Percentiles rank a stretch among this genome's conserved stretches.
phyloP scores from a whole-genome alignment of 2,888 invertebrate genomes.

The Melinaea menophilus region DNA sequence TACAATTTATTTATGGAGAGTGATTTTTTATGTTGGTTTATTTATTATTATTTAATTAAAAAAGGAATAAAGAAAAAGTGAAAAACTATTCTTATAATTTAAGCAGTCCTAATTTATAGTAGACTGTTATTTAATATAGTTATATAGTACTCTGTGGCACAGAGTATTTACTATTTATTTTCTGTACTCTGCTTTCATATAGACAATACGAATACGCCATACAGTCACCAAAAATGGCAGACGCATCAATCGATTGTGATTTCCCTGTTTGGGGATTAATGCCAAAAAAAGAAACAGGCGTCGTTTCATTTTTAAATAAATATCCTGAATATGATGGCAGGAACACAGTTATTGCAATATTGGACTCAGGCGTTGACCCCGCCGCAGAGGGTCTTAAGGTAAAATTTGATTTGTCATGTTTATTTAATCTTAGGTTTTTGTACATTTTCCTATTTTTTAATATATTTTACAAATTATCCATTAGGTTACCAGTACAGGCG shows the following conservation, averaged over 20 bases:
- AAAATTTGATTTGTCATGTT: slow-evolving; percentile 73
- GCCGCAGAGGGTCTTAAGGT: slow-evolving; percentile 96
- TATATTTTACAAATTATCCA: slow-evolving; percentile 34
- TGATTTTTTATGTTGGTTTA: no score
- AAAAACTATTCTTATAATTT: no score
- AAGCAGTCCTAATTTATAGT: no score
- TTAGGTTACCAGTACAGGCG: slow-evolving; percentile 91
- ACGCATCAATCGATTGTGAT: slow-evolving; percentile 77
- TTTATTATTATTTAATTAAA: no score
- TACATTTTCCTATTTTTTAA: slow-evolving; percentile 30
- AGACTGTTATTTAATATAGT: no score
- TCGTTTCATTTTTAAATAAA: slow-evolving; percentile 90
- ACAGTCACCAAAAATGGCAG: slow-evolving; percentile 76
- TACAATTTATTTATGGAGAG: no score
- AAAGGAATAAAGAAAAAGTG: no score
- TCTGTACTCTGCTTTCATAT: no score
- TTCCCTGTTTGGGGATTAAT: slow-evolving; percentile 92
- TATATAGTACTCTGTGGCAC: no score
- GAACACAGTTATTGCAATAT: slow-evolving; percentile 93
- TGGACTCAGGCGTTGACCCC: slow-evolving; percentile 99
- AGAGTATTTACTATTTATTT: no score
- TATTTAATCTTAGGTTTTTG: slow-evolving; percentile 49
- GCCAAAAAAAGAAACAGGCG: slow-evolving; percentile 97
- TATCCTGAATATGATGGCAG: slow-evolving; percentile 95
- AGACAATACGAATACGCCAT: slow-evolving; percentile 35